phyloP scores from a whole-genome alignment of 2,888 invertebrate genomes.

The Furcula furcula region DNA sequence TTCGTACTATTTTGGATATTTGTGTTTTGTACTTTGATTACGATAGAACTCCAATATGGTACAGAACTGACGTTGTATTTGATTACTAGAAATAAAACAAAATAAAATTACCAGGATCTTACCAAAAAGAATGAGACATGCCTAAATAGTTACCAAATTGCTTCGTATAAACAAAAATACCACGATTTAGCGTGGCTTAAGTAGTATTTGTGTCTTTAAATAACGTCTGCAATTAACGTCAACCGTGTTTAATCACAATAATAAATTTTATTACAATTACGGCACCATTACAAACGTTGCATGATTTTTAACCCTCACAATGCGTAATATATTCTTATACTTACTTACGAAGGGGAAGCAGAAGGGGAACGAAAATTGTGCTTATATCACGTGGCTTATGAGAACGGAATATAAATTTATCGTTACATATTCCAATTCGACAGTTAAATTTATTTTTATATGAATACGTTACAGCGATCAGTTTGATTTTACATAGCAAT shows the following conservation, averaged over 20 bases:
- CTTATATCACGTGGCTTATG: constrained; percentile 49
- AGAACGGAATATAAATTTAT: constrained; percentile 26
- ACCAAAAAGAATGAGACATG: too few species aligned
- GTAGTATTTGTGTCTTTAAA: constrained; percentile 11
- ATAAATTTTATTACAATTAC: constrained; percentile 62
- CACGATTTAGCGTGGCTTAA: too few species aligned
- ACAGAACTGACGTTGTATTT: too few species aligned
- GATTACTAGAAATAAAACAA: too few species aligned
- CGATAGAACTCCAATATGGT: too few species aligned
- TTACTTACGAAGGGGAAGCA: constrained; percentile 38
- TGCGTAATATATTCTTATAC: constrained; percentile 47
- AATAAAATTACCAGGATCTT: too few species aligned
- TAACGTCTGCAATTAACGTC: constrained; percentile 31
- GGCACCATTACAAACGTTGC: constrained; percentile 58
- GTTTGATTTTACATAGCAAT: background rate
- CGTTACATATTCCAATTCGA: constrained; percentile 22
- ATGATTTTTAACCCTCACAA: constrained; percentile 58
- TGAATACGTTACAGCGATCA: background rate
- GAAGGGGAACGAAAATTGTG: constrained; percentile 52
- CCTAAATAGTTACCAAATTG: too few species aligned
- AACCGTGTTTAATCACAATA: constrained; percentile 28
- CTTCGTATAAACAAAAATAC: too few species aligned
- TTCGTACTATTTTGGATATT: too few species aligned
- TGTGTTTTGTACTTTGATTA: too few species aligned
- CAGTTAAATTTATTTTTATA: constrained; percentile 13